Evolutionary conservation across 37 sponge, comb jelly and placozoan genomes (phyloP).

Genomic region (Amphimedon queenslandica): DNA sequence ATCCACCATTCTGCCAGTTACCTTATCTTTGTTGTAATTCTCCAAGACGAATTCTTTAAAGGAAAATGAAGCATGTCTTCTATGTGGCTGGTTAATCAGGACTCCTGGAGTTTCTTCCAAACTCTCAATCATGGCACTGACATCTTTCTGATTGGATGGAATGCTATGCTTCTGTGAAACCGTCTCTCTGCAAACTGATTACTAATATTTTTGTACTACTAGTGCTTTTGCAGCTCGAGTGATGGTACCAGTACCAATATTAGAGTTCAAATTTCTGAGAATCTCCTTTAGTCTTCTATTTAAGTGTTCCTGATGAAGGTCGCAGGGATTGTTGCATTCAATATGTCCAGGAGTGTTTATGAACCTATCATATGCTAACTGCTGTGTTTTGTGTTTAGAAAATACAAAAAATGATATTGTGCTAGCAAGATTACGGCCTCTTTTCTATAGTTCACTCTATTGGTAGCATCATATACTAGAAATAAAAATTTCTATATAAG

Average conservation of each 20-base stretch:
- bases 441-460: neutral
- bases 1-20: no score
- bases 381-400: neutral
- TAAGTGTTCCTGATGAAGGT: neutral
- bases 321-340: neutral
- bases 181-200: neutral
- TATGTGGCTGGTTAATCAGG: no score
- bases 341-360: neutral
- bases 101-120: no score
- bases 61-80: no score
- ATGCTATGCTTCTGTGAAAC: no score
- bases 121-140: no score
- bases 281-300: neutral
- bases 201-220: neutral
- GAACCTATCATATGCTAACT: neutral
- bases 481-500: slow-evolving; percentile 46
- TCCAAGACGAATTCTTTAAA: no score
- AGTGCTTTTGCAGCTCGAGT: neutral
- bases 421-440: slow-evolving; percentile 35
- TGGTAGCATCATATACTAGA: slow-evolving; percentile 12
- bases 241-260: neutral
- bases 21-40: no score
- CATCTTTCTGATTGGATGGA: no score
- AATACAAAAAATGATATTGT: slow-evolving; percentile 33
- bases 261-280: neutral